Base-by-base conservation (phyloP, 53 echinoderm and acorn worm genomes). In the Antedon mediterranea region DNA sequence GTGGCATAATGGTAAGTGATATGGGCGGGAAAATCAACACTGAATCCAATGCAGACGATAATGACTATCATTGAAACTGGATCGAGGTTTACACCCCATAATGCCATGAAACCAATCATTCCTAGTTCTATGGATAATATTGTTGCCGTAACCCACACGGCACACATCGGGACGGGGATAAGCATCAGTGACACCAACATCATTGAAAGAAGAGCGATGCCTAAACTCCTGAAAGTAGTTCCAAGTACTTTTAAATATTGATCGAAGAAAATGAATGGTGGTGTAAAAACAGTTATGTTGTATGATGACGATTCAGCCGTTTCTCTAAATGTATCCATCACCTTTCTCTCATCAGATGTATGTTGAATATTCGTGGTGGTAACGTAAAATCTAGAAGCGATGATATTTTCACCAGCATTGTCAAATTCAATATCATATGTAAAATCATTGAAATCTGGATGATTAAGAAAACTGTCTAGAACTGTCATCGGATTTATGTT, bases 21-120 rank as follows among this genome's bases (percentile, higher is more conserved):
- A 44, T 91, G 91, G 6, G 91, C 91, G 1, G 91, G 88, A 44
- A 84, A 91, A 32, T 91, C 91, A 11, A 91, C 83, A 75, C 91
- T 91, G 72, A 91, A 91, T 34, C 91, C 91, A 30, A 91, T 75
- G 71, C 85, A 88, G 29, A 91, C 29, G 26, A 91, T 85, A 13
- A 91, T 31, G 80, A 83, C 88, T 33, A 83, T 85, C 91, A 91
- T 91, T 31, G 88, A 80, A 15, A 91, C 78, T 31, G 77, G 74
- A 57, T 91, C 85, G 30, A 91, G 82, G 31, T 80, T 29, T 32
- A 91, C 81, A 3, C 74, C 72, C 88, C 83, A 81, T 0, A 74
- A 43, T 4, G 91, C 71, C 91, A 91, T 91, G 43, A 78, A 73
- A 6, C 91, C 91, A 14, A 91, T 32, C 28, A 91, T 81, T 3